Base-by-base conservation (phyloP, 2,113 vertebrate genomes). In the Thamnophis sirtalis region DNA sequence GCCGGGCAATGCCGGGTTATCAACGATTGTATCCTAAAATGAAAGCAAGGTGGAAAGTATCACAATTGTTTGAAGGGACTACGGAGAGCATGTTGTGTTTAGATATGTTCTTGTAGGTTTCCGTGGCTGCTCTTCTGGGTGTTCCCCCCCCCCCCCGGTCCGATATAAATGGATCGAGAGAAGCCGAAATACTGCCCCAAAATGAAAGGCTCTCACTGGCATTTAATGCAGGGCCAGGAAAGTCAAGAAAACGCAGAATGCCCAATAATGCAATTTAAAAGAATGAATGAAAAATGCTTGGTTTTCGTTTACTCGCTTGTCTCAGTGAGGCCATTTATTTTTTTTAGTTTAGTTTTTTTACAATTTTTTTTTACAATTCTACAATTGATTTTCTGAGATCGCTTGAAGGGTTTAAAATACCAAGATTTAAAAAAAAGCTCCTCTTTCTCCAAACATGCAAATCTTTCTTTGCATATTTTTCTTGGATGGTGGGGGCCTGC, bases 121-220 rank as follows among this genome's bases (percentile, higher is more conserved):
- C 26, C 0, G 0, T 50, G 24, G 24, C 4, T 2, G 48, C 10
- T 28, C 15, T 53, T 26, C 2, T n/a, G 5, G 49, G 0, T 28
- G 48, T 3, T 49, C 17, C 24, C 3, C 4, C 11, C 6, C 24
- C 4, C 24, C 1, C 22, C 1, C 22, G 2, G 5, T 17, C 85
- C 5, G 19, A 80, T 80, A 80, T 80, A 19, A 86, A 17, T n/a
- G 85, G 85, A 28, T 8, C 15, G n/a, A 28, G 13, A 53, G 26
- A n/a, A 53, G 26, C 85, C 53, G 50, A n/a, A 53, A 53, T 5
- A 8, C 13, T n/a, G 15, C 49, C 85, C 49, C 26, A 8, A 86
- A 53, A 51, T 53, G 7, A 19, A 86, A 8, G 2, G 11, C 17
- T 51, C 84, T 51, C 24, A 51, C n/a, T 51, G 48, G 84, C 49